Base-by-base conservation (phyloP, 2,113 vertebrate genomes). In the Coptodon rendalli region DNA sequence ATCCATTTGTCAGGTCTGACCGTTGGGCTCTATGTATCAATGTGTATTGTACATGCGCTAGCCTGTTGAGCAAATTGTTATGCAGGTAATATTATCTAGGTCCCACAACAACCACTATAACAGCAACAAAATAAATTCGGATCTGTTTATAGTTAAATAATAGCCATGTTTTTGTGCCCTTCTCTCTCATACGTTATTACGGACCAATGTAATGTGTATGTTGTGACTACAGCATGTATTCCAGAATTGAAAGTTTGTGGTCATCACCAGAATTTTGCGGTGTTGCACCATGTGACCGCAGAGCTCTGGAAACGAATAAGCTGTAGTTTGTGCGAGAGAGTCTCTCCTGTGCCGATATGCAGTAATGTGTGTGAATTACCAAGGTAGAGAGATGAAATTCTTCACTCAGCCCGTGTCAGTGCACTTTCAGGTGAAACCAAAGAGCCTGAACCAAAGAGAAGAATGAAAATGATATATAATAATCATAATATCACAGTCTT, bases 381-480 rank as follows among this genome's bases (percentile, higher is more conserved):
- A 90, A 78, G 85, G 76, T 85, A 43, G 17, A 31, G 80, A 83
- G 82, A 89, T 88, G 86, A 84, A 91, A 90, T 91, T 85, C 52
- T 82, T 85, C 38, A 16, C 84, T 85, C 87, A 82, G 53, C 57
- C 80, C 2, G 2, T 87, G 68, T 87, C 90, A 14, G 36, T 81
- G 56, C 84, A 89, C 94, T 88, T 81, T 79, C 61, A 86, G 83
- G 87, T 91, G 83, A 94, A 91, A 92, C 87, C 56, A 85, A 87
- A 92, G 82, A 86, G 79, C 85, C 50, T 24, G 84, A 89, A 91
- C 81, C 84, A 86, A 86, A 90, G 59, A 78, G 54, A 87, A 89
- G 83, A 87, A 87, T 83, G 80, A 81, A 87, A 92, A 92, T 89
- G 43, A 86, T 48, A 86, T 68, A 76, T 89, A 91, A 94, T 93